These are phyloP conservation scores for Dryoscopus gambensis DNA, from an alignment of 2,113 vertebrate species.

Conservation along the genomic window DNA sequence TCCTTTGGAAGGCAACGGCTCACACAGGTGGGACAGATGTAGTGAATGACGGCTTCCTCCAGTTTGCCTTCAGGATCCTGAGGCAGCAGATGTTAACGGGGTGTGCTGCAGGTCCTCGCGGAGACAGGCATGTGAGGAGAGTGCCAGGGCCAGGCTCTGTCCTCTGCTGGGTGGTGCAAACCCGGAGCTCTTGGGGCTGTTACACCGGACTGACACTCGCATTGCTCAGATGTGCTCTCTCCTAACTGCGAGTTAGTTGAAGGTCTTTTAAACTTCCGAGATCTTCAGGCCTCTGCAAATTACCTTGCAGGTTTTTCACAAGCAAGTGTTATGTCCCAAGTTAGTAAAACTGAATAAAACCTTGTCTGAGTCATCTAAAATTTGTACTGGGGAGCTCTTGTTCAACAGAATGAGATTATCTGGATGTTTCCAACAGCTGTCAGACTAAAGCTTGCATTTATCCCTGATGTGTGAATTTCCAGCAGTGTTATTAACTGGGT, in stretches of 20 bases:
- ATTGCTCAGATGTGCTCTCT: neutral
- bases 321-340: neutral
- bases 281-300: neutral
- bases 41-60: neutral
- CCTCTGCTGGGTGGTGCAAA: neutral
- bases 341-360: neutral
- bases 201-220: rapidly evolving
- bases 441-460: neutral
- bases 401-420: neutral
- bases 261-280: neutral
- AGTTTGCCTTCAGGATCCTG: neutral
- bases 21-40: neutral
- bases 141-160: neutral
- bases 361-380: neutral
- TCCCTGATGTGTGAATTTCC: neutral
- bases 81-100: neutral
- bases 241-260: neutral
- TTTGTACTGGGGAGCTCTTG: neutral
- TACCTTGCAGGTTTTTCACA: neutral
- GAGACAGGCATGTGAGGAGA: neutral
- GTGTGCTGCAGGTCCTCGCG: neutral
- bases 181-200: rapidly evolving
- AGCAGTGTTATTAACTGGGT: neutral
- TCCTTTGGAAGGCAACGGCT: neutral
- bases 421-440: neutral